Evolutionary conservation across 1,140 invertebrate genomes (phyloP), one percentile per base, ranked within the genome.

Genomic region (Colletes latitarsis): DNA sequence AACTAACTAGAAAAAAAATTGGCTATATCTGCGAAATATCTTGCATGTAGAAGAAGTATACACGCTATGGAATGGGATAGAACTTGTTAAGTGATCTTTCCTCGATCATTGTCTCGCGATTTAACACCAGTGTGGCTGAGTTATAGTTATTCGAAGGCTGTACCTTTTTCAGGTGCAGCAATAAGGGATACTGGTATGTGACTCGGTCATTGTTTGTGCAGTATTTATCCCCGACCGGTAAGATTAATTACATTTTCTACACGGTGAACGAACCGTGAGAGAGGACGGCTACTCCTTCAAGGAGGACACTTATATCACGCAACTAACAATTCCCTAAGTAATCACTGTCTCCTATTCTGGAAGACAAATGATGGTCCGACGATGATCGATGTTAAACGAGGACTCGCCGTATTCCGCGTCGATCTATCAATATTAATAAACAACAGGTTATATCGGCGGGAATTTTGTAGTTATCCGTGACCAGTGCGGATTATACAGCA

Each of bases 381-480:
- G 39, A 63, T 68, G 74, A 77, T 77, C 68, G 64, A 68, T 53
- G 58, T 63, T 52, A 78, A 78, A 63, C 68, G 49, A 1, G 49
- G n/a, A 30, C 15, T n/a, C 15, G 14, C 52, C 17, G 63, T 57
- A 49, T 39, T 55, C 41, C 39, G n/a, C 15, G 52, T 21, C 41
- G n/a, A 21, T 52, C 46, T 39, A 63, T 71, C 57, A n/a, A 43
- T 63, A 71, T 72, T 55, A 78, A 55, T 64, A 55, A 72, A 15
- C 1, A 17, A 52, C 14, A 30, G 30, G 30, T 30, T 30, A 30
- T 30, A 30, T 30, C 30, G 30, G 30, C 30, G 30, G 30, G 30
- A 30, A 30, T 30, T 30, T 30, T 30, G 30, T 30, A 30, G 30
- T 30, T 30, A 30, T 30, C 30, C 30, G 30, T 30, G 30, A 30